A percentile compares a stretch with the other conserved stretches of the same genome.
phyloP scores from a whole-genome alignment of 2,888 invertebrate species.

The Pseudococcus longispinus region DNA sequence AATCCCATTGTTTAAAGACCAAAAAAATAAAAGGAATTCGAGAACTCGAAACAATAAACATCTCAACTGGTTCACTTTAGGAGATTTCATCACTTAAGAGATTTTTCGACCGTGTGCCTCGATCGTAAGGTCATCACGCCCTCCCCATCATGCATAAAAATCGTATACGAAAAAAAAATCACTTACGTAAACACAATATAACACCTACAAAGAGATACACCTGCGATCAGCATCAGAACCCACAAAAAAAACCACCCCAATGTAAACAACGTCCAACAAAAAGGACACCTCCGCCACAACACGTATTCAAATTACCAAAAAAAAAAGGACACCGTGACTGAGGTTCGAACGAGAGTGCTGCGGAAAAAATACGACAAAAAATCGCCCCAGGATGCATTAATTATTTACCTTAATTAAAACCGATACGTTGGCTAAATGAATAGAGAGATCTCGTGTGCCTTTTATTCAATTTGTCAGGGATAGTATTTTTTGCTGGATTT shows the following conservation, averaged over 20 bases:
- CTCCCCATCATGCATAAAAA: neutral
- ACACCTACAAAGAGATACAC: neutral
- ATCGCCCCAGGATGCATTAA: constrained; percentile 40
- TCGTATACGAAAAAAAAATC: neutral
- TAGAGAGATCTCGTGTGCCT: neutral
- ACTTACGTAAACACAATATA: neutral
- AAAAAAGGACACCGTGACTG: constrained; percentile 5
- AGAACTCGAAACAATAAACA: neutral
- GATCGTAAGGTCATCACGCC: neutral
- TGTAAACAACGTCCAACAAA: constrained; percentile 1
- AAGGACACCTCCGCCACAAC: neutral
- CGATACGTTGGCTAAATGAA: neutral
- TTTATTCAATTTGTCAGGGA: constrained; percentile 31
- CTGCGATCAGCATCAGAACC: neutral
- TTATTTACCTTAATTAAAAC: constrained; percentile 42
- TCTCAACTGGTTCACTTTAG: neutral
- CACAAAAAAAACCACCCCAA: neutral
- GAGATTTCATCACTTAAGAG: neutral
- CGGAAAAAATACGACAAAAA: constrained; percentile 2
- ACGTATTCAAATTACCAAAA: neutral
- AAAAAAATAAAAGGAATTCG: neutral
- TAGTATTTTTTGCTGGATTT: constrained; percentile 15
- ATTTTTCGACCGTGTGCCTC: neutral
- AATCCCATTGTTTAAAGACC: neutral
- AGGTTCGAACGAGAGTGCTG: neutral